Evolutionary conservation across 1,140 invertebrate genomes (phyloP).

Genomic region (Atopsyche davidsoni): DNA sequence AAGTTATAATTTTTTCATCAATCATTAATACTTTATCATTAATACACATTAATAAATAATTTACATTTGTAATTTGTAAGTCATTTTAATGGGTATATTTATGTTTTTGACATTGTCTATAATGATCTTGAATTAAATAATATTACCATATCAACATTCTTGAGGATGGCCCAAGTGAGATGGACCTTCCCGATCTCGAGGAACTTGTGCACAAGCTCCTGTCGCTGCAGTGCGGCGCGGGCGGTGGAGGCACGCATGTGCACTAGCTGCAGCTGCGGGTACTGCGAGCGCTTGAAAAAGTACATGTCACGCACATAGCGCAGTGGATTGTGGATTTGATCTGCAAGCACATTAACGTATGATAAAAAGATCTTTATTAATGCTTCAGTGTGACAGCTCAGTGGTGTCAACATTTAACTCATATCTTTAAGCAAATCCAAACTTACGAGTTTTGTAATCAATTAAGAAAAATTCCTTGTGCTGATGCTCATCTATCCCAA

Average conservation of each 20-base stretch:
- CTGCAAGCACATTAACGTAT: slow-evolving; percentile 46
- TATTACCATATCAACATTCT: slow-evolving; percentile 80
- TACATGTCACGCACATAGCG: slow-evolving; percentile 96
- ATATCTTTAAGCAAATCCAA: slow-evolving; percentile 5
- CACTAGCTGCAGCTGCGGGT: slow-evolving; percentile 93
- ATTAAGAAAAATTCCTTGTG: slow-evolving; percentile 91
- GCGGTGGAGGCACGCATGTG: slow-evolving; percentile 90
- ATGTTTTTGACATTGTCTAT: no score
- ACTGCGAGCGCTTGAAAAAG: slow-evolving; percentile 97
- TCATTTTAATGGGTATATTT: no score
- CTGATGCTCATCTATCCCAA: slow-evolving; percentile 87
- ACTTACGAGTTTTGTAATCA: slow-evolving; percentile 95
- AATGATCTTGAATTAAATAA: no score
- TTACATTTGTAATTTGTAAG: no score
- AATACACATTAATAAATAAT: no score
- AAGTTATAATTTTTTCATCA: no score
- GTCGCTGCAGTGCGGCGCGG: slow-evolving; percentile 83
- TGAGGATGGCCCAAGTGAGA: slow-evolving; percentile 82
- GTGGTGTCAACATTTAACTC: not conserved
- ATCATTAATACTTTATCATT: no score
- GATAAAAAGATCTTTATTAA: not conserved
- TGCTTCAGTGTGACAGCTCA: not conserved
- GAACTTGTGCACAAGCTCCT: slow-evolving; percentile 91
- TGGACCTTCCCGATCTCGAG: slow-evolving; percentile 95
- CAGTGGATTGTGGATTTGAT: slow-evolving; percentile 90